Percentiles rank a stretch among this genome's conserved stretches.
phyloP scores from a whole-genome alignment of 1,140 invertebrate genomes.

The Diorhabda elongata region DNA sequence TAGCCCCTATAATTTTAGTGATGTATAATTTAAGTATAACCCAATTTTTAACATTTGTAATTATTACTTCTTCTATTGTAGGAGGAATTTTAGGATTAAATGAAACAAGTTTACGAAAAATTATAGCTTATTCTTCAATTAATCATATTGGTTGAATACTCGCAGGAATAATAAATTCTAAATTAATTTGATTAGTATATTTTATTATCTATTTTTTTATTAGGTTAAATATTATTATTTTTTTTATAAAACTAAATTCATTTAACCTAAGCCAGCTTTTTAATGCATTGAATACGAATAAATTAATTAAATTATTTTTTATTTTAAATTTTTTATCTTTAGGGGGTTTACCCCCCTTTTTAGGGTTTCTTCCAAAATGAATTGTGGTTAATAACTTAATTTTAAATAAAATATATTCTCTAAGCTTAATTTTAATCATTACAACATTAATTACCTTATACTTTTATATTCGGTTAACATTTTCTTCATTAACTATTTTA shows the following conservation, averaged over 20 bases:
- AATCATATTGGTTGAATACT: slow-evolving; percentile 54
- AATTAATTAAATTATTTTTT: slow-evolving; percentile 47
- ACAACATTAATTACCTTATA: slow-evolving; percentile 50
- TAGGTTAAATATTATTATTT: slow-evolving; percentile 43
- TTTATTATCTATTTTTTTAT: slow-evolving; percentile 48
- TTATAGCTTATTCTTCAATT: slow-evolving; percentile 53
- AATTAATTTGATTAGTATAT: slow-evolving; percentile 48
- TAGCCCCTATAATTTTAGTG: slow-evolving; percentile 49
- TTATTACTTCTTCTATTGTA: slow-evolving; percentile 43
- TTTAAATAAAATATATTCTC: slow-evolving; percentile 42
- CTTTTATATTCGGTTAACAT: slow-evolving; percentile 46
- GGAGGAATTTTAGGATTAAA: slow-evolving; percentile 47
- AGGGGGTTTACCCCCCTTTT: slow-evolving; percentile 52
- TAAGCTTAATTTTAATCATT: slow-evolving; percentile 45
- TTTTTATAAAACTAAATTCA: slow-evolving; percentile 48
- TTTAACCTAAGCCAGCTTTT: slow-evolving; percentile 50
- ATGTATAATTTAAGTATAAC: slow-evolving; percentile 31
- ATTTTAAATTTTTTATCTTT: slow-evolving; percentile 52
- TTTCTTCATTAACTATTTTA: slow-evolving; percentile 18
- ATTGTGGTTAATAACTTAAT: slow-evolving; percentile 50
- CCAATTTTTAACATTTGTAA: slow-evolving; percentile 44
- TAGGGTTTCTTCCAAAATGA: slow-evolving; percentile 55
- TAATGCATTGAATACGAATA: slow-evolving; percentile 42
- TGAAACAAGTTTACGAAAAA: slow-evolving; percentile 51
- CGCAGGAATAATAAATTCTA: slow-evolving; percentile 41